Percentiles rank a stretch among this genome's conserved stretches.
Evolutionary conservation across 1,140 invertebrate genomes (phyloP).

Genomic region (Diachasma alloeum): DNA sequence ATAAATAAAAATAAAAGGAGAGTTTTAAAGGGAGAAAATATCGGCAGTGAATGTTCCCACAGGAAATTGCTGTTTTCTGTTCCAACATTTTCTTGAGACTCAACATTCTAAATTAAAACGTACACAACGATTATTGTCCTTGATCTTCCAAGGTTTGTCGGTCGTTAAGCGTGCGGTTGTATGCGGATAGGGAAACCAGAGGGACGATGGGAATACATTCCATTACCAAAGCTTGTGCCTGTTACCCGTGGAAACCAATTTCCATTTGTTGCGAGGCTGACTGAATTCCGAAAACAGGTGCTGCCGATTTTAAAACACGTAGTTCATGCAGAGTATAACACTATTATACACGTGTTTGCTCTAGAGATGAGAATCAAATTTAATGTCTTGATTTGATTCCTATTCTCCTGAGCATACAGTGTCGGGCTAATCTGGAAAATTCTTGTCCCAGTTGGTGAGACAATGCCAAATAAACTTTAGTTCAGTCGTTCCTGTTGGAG

Average conservation of each 20-base stretch:
- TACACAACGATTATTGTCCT: not conserved
- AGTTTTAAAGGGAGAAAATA: too few relatives aligned
- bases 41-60: too few relatives aligned
- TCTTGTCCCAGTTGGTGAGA: not conserved
- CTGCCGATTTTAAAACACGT: not conserved
- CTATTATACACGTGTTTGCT: not conserved
- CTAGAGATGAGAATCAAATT: not conserved
- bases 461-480: not conserved
- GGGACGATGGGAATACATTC: conserved; percentile 13
- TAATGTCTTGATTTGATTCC: not conserved
- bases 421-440: not conserved
- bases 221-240: not conserved
- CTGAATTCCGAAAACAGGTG: not conserved
- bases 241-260: conserved; percentile 9
- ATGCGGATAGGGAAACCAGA: not conserved
- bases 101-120: not conserved
- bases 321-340: not conserved
- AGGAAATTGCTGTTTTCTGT: too few relatives aligned
- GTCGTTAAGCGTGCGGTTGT: not conserved
- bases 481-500: not conserved
- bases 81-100: not conserved
- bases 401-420: not conserved
- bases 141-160: not conserved
- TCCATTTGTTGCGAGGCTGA: conserved; percentile 9
- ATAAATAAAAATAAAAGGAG: too few relatives aligned